Evolutionary conservation across 2,113 vertebrate genomes (phyloP).

Genomic region (Brachypodius melanocephalos): DNA sequence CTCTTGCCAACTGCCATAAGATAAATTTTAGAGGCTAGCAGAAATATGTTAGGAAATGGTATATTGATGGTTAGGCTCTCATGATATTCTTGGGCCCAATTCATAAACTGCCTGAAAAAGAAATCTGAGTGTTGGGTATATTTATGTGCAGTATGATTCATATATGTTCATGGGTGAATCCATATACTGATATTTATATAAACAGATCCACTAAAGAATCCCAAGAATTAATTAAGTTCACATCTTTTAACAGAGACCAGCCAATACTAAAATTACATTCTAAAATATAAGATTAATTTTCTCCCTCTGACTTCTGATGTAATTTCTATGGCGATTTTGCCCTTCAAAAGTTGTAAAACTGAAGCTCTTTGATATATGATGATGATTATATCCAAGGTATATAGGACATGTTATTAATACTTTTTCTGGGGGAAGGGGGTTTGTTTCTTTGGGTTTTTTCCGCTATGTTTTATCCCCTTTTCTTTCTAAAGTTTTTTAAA

Average conservation of each 20-base stretch:
- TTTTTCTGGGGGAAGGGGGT: fast-evolving
- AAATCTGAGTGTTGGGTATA: background rate
- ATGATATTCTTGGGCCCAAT: background rate
- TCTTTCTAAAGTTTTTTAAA: background rate
- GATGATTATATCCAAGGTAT: background rate
- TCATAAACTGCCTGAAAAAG: background rate
- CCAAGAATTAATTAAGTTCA: background rate
- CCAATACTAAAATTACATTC: background rate
- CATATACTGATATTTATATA: background rate
- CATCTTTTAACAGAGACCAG: background rate
- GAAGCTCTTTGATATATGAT: background rate
- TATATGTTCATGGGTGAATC: background rate
- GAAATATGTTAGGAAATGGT: background rate
- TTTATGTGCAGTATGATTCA: background rate
- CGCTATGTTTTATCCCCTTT: background rate
- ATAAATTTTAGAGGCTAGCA: background rate
- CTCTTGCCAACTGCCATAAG: background rate
- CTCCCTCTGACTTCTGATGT: background rate
- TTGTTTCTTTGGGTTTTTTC: background rate
- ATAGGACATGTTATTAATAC: background rate
- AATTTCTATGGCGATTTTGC: background rate
- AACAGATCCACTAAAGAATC: background rate
- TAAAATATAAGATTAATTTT: background rate
- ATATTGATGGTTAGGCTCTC: background rate
- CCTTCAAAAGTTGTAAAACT: background rate